Conservation (phyloP, 2,113 vertebrate species). For the Sisor rabdophorus region DNA sequence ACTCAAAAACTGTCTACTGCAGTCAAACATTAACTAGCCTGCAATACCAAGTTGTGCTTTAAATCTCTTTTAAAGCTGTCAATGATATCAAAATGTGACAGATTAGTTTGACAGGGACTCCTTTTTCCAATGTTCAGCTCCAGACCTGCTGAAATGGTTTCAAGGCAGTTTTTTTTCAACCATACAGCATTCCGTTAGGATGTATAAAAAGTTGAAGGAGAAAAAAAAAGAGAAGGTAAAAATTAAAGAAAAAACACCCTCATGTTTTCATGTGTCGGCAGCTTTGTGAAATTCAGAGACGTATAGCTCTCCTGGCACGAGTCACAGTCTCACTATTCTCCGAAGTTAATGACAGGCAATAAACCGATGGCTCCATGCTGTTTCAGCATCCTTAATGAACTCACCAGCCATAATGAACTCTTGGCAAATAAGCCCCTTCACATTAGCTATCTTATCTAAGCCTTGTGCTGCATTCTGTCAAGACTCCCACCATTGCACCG, state of each 20-base stretch:
- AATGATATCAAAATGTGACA: constrained; percentile 21
- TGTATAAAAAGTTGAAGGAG: constrained; percentile 21
- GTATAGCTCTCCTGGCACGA: constrained; percentile 29
- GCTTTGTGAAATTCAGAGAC: constrained; percentile 33
- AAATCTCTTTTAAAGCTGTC: not conserved
- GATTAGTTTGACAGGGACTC: constrained; percentile 22
- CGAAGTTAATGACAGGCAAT: constrained; percentile 27
- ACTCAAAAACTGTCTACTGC: not conserved
- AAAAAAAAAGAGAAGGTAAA: not conserved
- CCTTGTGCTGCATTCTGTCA: constrained; percentile 43
- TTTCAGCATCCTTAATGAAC: constrained; percentile 38
- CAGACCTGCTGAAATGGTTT: constrained; percentile 31
- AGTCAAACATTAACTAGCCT: not conserved
- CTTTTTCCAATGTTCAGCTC: constrained; percentile 35
- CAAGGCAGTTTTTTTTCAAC: constrained; percentile 18
- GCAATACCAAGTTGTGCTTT: not conserved
- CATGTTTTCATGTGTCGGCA: constrained; percentile 40
- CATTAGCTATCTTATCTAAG: constrained; percentile 44
- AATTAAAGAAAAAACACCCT: not conserved
- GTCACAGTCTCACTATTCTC: constrained; percentile 18
- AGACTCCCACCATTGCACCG: constrained; percentile 36
- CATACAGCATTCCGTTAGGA: constrained; percentile 11
- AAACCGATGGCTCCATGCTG: constrained; percentile 32
- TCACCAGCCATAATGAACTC: constrained; percentile 42
- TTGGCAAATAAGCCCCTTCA: constrained; percentile 29